Percentiles rank a stretch among this genome's conserved stretches.
Conservation (phyloP, 2,113 vertebrate species). For the Eurypyga helias region DNA sequence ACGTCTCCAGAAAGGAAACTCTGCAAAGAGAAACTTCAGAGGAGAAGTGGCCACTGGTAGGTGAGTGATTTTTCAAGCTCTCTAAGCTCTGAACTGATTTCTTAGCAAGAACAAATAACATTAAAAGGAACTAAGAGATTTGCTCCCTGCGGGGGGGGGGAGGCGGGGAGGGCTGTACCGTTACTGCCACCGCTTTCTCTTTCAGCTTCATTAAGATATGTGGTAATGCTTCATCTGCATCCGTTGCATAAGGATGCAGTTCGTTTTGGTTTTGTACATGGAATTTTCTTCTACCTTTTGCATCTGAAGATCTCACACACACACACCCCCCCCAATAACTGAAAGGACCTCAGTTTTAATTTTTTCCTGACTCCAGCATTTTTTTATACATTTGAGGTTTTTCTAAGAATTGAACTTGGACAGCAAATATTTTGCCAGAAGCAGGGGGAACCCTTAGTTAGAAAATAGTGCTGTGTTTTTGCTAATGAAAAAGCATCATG, state of each 20-base stretch:
- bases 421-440: slow-evolving; percentile 17
- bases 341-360: slow-evolving; percentile 6
- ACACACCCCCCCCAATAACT: not conserved
- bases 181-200: not conserved
- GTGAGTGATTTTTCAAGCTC: slow-evolving; percentile 51
- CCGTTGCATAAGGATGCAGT: not conserved
- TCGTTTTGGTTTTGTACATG: not conserved
- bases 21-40: slow-evolving; percentile 63
- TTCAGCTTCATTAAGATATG: not conserved
- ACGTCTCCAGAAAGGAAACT: slow-evolving; percentile 68
- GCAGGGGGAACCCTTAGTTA: slow-evolving; percentile 56
- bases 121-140: not conserved
- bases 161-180: not conserved
- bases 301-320: not conserved
- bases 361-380: slow-evolving; percentile 26
- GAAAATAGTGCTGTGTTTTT: slow-evolving; percentile 48
- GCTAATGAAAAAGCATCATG: not conserved
- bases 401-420: slow-evolving; percentile 62
- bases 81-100: not conserved
- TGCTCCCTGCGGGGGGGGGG: not conserved
- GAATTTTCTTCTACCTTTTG: not conserved
- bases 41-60: slow-evolving; percentile 67
- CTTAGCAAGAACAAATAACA: not conserved
- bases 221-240: not conserved
- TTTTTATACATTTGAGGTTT: slow-evolving; percentile 48